These are phyloP conservation scores for Drosophila pseudoobscura DNA, from an alignment of 1,140 invertebrate genomes.

Conservation along the genomic window DNA sequence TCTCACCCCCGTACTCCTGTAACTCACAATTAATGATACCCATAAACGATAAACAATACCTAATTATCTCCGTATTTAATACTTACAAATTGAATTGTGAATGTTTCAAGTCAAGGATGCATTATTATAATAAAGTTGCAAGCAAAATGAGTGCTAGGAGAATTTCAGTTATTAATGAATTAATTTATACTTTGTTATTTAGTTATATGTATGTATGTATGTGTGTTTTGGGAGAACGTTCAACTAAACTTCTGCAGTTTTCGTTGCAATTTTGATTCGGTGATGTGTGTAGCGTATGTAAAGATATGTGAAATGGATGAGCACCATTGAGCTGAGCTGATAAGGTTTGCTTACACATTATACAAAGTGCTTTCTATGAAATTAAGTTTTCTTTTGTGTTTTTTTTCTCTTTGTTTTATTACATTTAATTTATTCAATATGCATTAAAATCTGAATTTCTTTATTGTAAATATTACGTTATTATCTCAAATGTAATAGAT, in stretches of 20 bases:
- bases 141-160: background rate
- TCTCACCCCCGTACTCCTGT: no score
- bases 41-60: background rate
- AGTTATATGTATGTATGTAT: conserved; percentile 14
- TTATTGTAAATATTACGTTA: conserved; percentile 54
- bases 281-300: conserved; percentile 9
- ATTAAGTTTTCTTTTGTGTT: conserved; percentile 28
- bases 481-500: conserved; percentile 50
- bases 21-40: no score
- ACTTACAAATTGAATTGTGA: conserved; percentile 4
- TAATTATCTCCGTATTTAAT: conserved; percentile 17
- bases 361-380: conserved; percentile 41
- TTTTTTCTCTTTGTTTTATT: no score
- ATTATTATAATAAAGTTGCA: conserved; percentile 25
- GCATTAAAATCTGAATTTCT: conserved; percentile 21
- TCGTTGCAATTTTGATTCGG: conserved; percentile 17
- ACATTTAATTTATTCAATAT: conserved; percentile 35
- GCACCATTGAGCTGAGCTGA: background rate
- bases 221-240: background rate
- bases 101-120: conserved; percentile 11
- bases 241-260: background rate
- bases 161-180: conserved; percentile 12
- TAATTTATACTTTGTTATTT: conserved; percentile 33
- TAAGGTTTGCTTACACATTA: conserved; percentile 4
- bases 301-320: conserved; percentile 2